Evolutionary conservation across 2,797 vertebrate species (phyloP).

Genomic region (Dipus sagitta): DNA sequence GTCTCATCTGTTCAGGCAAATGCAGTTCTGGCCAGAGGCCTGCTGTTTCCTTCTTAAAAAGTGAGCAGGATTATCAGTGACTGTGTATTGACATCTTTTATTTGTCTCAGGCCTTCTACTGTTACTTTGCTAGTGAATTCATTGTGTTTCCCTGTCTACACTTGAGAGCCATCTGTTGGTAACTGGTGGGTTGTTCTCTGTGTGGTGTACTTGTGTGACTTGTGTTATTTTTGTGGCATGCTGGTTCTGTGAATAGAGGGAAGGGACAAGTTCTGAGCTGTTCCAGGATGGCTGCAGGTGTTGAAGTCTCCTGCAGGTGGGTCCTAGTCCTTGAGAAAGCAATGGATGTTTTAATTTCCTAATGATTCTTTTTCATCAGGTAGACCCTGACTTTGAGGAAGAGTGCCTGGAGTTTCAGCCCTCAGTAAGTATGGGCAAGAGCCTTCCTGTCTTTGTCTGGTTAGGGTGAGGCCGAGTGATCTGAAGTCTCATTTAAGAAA

Average conservation of each 20-base stretch:
- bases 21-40: constrained; percentile 5
- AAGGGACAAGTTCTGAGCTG: constrained; percentile 37
- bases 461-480: constrained; percentile 76
- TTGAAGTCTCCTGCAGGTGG: constrained; percentile 39
- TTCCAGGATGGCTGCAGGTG: constrained; percentile 29
- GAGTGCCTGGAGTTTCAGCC: constrained; percentile 91
- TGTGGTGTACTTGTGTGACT: constrained; percentile 43
- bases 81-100: background rate
- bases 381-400: constrained; percentile 92
- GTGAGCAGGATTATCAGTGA: background rate
- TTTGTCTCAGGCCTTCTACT: constrained; percentile 8
- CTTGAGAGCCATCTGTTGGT: background rate
- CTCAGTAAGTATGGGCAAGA: constrained; percentile 90
- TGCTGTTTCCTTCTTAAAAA: background rate
- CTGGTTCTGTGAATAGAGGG: constrained; percentile 67
- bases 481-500: constrained; percentile 42
- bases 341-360: constrained; percentile 85
- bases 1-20: background rate
- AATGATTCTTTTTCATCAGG: constrained; percentile 91
- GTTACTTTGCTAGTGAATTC: constrained; percentile 24
- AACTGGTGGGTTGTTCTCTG: constrained; percentile 35
- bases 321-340: constrained; percentile 56
- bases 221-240: constrained; percentile 74
- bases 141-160: constrained; percentile 17
- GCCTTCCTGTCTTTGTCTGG: constrained; percentile 77